Conservation (phyloP, 2,888 invertebrate genomes). For the Agrenia bidenticulata region DNA sequence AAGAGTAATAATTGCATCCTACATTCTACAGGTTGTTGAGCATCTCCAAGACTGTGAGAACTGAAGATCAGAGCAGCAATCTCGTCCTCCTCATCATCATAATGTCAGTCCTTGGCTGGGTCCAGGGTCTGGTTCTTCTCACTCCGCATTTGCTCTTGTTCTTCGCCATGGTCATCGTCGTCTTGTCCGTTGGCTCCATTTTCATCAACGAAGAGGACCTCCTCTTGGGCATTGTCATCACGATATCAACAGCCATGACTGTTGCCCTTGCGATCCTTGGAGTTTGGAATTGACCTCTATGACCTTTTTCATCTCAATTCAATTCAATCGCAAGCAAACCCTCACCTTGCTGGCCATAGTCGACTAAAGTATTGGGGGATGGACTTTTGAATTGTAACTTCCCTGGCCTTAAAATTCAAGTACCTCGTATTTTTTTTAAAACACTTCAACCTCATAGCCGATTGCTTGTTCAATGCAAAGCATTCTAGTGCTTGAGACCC, state of each 20-base stretch:
- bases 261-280: conserved; percentile 30
- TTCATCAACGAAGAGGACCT: conserved; percentile 39
- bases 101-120: conserved; percentile 38
- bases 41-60: not conserved
- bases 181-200: conserved; percentile 34
- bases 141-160: conserved; percentile 40
- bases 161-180: conserved; percentile 29
- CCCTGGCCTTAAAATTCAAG: too few species aligned
- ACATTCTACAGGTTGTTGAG: conserved; percentile 27
- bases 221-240: conserved; percentile 26
- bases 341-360: too few species aligned
- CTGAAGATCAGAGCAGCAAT: not conserved
- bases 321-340: too few species aligned
- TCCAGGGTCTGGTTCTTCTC: conserved; percentile 37
- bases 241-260: conserved; percentile 26
- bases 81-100: too few species aligned
- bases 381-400: too few species aligned
- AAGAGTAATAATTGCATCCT: conserved; percentile 17
- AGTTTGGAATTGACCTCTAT: conserved; percentile 23
- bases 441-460: too few species aligned
- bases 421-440: too few species aligned
- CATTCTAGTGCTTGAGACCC: too few species aligned
- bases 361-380: too few species aligned
- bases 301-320: too few species aligned
- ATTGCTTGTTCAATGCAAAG: too few species aligned